phyloP scores from a whole-genome alignment of 2,797 vertebrate species.

The Brotogeris chrysoptera region DNA sequence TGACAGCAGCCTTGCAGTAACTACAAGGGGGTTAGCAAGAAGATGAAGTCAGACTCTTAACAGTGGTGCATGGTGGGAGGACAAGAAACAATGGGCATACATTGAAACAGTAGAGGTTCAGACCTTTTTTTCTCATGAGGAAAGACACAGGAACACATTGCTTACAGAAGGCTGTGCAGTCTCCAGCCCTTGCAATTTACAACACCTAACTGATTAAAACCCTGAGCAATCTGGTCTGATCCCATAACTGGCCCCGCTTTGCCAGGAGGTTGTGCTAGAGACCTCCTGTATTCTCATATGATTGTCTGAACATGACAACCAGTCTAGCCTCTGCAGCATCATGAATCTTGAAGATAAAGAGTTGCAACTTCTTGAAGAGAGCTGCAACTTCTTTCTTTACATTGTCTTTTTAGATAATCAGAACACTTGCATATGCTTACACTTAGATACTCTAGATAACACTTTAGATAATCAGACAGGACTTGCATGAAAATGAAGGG shows the following conservation, averaged over 20 bases:
- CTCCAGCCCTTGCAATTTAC: neutral
- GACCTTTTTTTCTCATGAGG: neutral
- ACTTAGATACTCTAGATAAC: no score
- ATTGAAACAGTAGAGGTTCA: neutral
- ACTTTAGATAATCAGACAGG: neutral
- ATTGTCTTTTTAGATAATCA: neutral
- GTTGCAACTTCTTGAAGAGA: neutral
- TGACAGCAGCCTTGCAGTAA: neutral
- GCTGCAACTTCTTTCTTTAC: neutral
- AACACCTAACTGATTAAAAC: neutral
- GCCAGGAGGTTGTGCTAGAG: neutral
- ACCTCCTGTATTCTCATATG: neutral
- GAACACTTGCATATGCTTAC: no score
- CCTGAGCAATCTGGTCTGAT: neutral
- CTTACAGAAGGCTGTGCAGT: neutral
- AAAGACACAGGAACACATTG: neutral
- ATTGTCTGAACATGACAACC: neutral
- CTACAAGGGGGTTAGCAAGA: neutral
- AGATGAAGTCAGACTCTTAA: neutral
- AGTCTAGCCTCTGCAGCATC: neutral
- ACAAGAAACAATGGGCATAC: neutral
- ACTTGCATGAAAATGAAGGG: neutral
- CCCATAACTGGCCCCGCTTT: neutral
- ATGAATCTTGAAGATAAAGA: neutral
- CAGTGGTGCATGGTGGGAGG: neutral